These are phyloP conservation scores for Temnothorax unifasciatus DNA, from an alignment of 2,888 invertebrate species.

Conservation along the genomic window DNA sequence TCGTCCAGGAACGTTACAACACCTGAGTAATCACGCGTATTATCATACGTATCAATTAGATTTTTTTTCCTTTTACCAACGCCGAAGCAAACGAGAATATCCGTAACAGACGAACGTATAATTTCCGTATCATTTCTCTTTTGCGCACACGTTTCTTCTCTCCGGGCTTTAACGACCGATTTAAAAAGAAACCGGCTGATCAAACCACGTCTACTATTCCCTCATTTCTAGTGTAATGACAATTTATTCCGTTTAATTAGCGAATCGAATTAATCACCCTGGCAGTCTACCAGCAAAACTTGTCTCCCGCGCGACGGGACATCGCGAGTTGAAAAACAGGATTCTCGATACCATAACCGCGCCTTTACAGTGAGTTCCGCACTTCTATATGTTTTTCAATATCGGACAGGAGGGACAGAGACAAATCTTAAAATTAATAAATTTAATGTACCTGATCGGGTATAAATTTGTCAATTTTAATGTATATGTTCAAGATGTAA, in stretches of 20 bases:
- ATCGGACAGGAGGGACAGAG: neutral
- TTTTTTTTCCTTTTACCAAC: neutral
- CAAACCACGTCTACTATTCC: neutral
- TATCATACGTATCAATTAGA: constrained; percentile 42
- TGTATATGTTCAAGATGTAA: neutral
- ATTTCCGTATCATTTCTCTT: constrained; percentile 6
- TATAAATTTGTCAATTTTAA: constrained; percentile 6
- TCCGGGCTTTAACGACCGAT: neutral
- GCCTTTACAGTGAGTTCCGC: constrained; percentile 64
- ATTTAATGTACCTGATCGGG: neutral
- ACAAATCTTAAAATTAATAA: neutral
- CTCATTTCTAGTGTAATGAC: constrained; percentile 18
- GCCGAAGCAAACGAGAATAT: constrained; percentile 6
- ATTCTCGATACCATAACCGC: constrained; percentile 60
- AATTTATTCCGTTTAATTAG: constrained; percentile 34
- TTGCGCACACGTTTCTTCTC: no score
- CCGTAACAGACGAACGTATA: neutral
- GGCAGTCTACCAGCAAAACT: neutral
- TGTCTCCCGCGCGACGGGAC: neutral
- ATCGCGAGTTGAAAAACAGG: constrained; percentile 11
- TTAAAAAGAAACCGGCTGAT: neutral
- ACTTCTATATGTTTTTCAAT: constrained; percentile 49
- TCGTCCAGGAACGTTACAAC: neutral
- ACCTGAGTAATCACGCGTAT: constrained; percentile 20
- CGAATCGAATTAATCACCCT: constrained; percentile 27